A percentile compares a stretch with the other conserved stretches of the same genome.
Conservation (phyloP, 1,140 invertebrate genomes). For the Apis cerana region DNA sequence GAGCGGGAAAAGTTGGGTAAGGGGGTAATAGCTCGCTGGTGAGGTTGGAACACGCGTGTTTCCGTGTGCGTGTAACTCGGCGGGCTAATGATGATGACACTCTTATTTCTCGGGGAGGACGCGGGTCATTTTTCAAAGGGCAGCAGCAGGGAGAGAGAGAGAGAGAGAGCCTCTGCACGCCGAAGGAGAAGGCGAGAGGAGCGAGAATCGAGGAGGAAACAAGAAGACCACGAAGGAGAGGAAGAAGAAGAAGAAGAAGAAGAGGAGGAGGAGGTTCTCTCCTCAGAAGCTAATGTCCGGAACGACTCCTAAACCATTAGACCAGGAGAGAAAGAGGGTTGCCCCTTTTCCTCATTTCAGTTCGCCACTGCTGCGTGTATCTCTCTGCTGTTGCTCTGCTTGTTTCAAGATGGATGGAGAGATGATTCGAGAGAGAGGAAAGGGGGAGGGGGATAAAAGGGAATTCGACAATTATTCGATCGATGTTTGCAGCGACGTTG, state of each 20-base stretch:
- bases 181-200: constrained; percentile 22
- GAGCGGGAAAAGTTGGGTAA: constrained; percentile 19
- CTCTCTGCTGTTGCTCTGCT: constrained; percentile 8
- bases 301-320: constrained; percentile 78
- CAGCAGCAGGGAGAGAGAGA: constrained; percentile 56
- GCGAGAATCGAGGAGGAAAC: constrained; percentile 27
- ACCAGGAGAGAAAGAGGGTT: constrained; percentile 47
- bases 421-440: background rate
- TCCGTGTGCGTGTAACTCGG: constrained; percentile 63
- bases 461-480: too few relatives aligned
- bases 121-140: constrained; percentile 76
- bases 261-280: constrained; percentile 51
- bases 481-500: too few relatives aligned
- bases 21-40: constrained; percentile 40
- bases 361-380: constrained; percentile 14
- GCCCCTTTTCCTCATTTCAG: constrained; percentile 49
- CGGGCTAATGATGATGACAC: constrained; percentile 78
- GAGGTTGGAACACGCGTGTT: constrained; percentile 17
- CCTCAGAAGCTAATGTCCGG: constrained; percentile 78
- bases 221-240: constrained; percentile 29
- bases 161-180: constrained; percentile 48
- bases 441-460: background rate
- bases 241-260: constrained; percentile 41
- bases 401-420: constrained; percentile 24
- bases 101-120: constrained; percentile 72